Conservation (phyloP, 2,113 vertebrate species). For the Dromas ardeola region DNA sequence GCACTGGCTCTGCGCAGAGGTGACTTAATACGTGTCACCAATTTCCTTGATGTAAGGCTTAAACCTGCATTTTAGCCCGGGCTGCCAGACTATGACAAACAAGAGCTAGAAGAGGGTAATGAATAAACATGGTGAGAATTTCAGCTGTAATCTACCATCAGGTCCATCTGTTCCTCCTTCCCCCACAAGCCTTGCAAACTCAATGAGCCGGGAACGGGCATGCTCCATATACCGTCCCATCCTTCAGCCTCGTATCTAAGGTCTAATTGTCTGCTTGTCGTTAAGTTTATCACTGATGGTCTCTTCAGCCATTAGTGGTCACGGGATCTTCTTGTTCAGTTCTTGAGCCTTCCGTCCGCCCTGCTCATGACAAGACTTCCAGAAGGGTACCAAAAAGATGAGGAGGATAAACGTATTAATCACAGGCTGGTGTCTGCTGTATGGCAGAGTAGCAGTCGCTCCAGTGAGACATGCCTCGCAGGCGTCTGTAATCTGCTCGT, state of each 20-base stretch:
- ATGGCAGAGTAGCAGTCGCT: neutral
- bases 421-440: neutral
- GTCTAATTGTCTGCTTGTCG: neutral
- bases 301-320: neutral
- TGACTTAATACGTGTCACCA: neutral
- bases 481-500: neutral
- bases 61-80: neutral
- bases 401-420: neutral
- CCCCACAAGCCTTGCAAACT: constrained; percentile 20
- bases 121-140: constrained; percentile 53
- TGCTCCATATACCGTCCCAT: constrained; percentile 1
- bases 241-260: neutral
- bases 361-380: neutral
- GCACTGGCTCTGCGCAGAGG: neutral
- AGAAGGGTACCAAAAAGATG: neutral
- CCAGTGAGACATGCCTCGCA: neutral
- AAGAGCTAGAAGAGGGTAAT: constrained; percentile 17
- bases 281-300: neutral
- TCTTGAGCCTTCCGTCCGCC: neutral
- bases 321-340: neutral
- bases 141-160: constrained; percentile 36
- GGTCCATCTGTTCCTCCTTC: constrained; percentile 32
- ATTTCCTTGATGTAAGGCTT: neutral
- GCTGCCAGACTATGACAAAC: constrained; percentile 48
- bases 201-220: neutral